Evolutionary conservation across 2,797 vertebrate species (phyloP), one percentile per base, ranked within the genome.

Genomic region (Girardinus metallicus): DNA sequence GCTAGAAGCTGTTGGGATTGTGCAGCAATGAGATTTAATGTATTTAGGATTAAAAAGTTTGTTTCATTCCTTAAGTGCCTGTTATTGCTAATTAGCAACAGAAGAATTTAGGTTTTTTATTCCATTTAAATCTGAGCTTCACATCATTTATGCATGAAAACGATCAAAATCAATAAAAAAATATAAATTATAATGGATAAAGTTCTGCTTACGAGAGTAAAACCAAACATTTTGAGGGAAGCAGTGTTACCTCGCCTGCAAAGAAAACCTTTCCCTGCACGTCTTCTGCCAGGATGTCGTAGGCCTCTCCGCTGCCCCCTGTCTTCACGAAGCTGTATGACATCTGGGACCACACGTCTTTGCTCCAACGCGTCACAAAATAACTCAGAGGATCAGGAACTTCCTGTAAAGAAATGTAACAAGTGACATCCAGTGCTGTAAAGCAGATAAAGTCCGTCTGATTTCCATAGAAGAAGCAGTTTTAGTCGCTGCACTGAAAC

Each of bases 301-400:
- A 99, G 74, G 98, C 98, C 93, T 99, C 98, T 0, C 98, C 98
- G 0, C 97, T 99, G 80, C 98, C 99, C 6, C 98, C 97, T 0
- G 98, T 98, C 94, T 97, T 99, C 85, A 99, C 97, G 71, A 98
- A 99, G 89, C 98, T 99, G 90, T 99, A 99, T 0, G 98, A 98
- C 98, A 99, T 99, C 94, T 97, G 98, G 57, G 98, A 96, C 99
- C 99, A 99, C 4, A 92, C 79, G 89, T 99, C 99, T 80, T 95
- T 95, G 93, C 95, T 97, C 98, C 99, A 99, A 29, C 92, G 96
- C 5, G 98, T 99, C 60, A 99, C 95, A 76, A 99, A 97, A 87
- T 95, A 99, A 86, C 97, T 96, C 15, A 96, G 73, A 0, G 98
- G 98, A 23, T 98, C 97, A 77, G 99, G 99, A 83, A 99, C 97